These are phyloP conservation scores for Cirrhinus molitorella DNA, from an alignment of 2,797 vertebrate genomes.

Conservation along the genomic window DNA sequence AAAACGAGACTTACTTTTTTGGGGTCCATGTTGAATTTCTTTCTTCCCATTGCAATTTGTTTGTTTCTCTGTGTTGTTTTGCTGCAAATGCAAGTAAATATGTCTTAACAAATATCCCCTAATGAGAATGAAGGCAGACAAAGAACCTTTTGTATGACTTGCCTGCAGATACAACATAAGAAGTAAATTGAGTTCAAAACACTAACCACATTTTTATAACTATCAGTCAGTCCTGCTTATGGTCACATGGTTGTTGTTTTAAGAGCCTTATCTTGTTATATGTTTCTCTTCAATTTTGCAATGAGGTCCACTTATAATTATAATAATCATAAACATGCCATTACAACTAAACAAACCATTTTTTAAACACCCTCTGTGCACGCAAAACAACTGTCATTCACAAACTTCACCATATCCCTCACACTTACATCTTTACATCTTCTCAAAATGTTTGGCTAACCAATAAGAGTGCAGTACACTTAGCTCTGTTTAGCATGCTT, in stretches of 20 bases:
- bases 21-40: conserved; percentile 96
- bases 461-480: background rate
- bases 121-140: background rate
- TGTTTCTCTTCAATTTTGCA: background rate
- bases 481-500: background rate
- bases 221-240: background rate
- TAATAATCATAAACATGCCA: background rate
- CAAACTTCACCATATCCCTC: background rate
- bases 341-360: background rate
- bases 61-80: conserved; percentile 93
- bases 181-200: background rate
- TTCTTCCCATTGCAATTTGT: conserved; percentile 93
- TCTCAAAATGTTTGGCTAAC: background rate
- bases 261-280: background rate
- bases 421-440: background rate
- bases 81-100: conserved; percentile 69
- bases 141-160: background rate
- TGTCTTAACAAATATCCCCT: background rate
- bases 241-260: background rate
- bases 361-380: background rate
- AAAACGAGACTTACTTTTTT: conserved; percentile 83
- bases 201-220: background rate
- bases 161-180: background rate
- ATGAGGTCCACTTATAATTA: background rate
- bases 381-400: background rate